phyloP scores from a whole-genome alignment of 2,797 vertebrate genomes.

The Chiroxiphia lanceolata region DNA sequence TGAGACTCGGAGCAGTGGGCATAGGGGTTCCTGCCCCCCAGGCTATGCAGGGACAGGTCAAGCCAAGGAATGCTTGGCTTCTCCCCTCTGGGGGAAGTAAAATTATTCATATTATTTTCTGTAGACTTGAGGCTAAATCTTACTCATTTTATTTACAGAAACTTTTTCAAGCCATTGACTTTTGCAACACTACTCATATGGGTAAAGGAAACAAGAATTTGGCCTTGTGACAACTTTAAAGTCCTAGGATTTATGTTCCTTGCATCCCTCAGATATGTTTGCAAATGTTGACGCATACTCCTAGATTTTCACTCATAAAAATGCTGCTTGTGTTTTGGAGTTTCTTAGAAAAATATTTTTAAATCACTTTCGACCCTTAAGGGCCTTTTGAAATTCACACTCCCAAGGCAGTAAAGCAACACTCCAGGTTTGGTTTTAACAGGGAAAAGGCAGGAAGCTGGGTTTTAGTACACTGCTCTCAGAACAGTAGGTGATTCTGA shows the following conservation, averaged over 20 bases:
- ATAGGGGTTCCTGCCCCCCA: neutral
- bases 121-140: slow-evolving; percentile 24
- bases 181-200: neutral
- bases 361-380: slow-evolving; percentile 60
- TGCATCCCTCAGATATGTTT: slow-evolving; percentile 42
- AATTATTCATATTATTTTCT: slow-evolving; percentile 27
- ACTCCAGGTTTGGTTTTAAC: slow-evolving; percentile 4
- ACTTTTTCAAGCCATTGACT: slow-evolving; percentile 13
- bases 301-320: slow-evolving; percentile 51
- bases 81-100: neutral
- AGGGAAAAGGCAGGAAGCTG: slow-evolving; percentile 30
- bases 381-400: slow-evolving; percentile 47
- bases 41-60: neutral
- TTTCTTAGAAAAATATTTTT: slow-evolving; percentile 63
- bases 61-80: slow-evolving; percentile 45
- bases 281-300: slow-evolving; percentile 50
- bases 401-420: slow-evolving; percentile 40
- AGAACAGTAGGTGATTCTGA: slow-evolving; percentile 45
- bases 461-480: neutral
- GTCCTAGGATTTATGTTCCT: slow-evolving; percentile 48
- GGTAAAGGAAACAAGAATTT: slow-evolving; percentile 45
- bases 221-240: slow-evolving; percentile 47
- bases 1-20: accelerated
- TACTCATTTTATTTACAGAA: slow-evolving; percentile 49
- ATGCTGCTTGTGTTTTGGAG: slow-evolving; percentile 63